A percentile compares a stretch with the other conserved stretches of the same genome.
Evolutionary conservation across 1,140 invertebrate species (phyloP).

Genomic region (Prorops nasuta): DNA sequence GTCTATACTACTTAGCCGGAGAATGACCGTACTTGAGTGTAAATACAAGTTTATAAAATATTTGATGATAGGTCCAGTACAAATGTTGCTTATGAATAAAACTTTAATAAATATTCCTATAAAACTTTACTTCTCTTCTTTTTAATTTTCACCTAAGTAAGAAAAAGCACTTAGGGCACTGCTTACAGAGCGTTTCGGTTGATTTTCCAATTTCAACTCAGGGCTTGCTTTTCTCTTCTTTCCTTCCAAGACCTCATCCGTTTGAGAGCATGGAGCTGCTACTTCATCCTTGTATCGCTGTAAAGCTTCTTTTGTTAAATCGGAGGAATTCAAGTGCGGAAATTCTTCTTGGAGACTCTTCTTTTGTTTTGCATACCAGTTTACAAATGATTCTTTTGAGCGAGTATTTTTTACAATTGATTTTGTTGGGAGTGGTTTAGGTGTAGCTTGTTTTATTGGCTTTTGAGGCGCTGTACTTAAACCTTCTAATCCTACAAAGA

Average conservation of each 20-base stretch:
- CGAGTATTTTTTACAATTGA: conserved; percentile 18
- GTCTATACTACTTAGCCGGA: too few relatives aligned
- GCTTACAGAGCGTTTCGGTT: conserved; percentile 29
- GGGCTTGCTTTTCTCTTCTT: conserved; percentile 42
- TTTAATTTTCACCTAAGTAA: too few relatives aligned
- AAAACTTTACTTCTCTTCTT: too few relatives aligned
- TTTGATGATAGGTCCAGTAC: too few relatives aligned
- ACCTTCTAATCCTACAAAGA: conserved; percentile 35
- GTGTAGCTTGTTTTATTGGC: conserved; percentile 20
- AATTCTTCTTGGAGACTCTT: conserved; percentile 56
- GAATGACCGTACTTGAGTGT: too few relatives aligned
- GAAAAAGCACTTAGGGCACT: conserved; percentile 31
- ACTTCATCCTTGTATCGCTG: conserved; percentile 54
- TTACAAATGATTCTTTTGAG: conserved; percentile 54
- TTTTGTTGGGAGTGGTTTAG: conserved; percentile 13
- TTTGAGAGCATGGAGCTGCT: neutral
- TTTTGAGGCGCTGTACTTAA: conserved; percentile 34
- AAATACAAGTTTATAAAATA: too few relatives aligned
- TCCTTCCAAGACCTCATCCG: conserved; percentile 10
- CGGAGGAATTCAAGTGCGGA: conserved; percentile 55
- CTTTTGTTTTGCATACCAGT: conserved; percentile 62
- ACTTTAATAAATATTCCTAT: too few relatives aligned
- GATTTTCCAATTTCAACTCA: conserved; percentile 15
- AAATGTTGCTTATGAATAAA: too few relatives aligned
- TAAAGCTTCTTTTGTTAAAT: conserved; percentile 59